Percentiles rank a stretch among this genome's conserved stretches.
Evolutionary conservation across 2,797 vertebrate genomes (phyloP).

Genomic region (Pagetopsis macropterus): DNA sequence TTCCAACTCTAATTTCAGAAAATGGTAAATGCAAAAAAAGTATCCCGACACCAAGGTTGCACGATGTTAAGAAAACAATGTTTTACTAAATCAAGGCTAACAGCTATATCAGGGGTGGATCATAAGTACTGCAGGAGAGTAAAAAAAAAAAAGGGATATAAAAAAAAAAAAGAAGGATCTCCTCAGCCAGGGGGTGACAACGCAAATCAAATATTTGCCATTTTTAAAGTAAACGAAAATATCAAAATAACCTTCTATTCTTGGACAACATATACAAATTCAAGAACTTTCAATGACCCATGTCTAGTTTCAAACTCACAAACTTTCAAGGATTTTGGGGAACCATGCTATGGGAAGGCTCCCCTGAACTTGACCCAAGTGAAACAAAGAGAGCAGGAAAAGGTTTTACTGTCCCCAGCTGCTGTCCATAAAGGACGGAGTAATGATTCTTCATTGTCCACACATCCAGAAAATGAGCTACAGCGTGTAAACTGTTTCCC

Average conservation of each 20-base stretch:
- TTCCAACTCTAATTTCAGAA: too few species aligned
- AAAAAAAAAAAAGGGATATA: constrained; percentile 13
- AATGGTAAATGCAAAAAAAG: too few species aligned
- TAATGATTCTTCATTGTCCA: constrained; percentile 43
- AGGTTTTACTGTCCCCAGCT: constrained; percentile 40
- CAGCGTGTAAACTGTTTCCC: constrained; percentile 34
- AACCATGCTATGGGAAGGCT: constrained; percentile 8
- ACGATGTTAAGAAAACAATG: neutral
- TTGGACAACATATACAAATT: too few species aligned
- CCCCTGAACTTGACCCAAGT: constrained; percentile 46
- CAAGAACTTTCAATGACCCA: too few species aligned
- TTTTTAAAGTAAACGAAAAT: neutral
- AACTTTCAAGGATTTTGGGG: too few species aligned
- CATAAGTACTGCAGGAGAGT: neutral
- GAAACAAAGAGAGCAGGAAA: constrained; percentile 65
- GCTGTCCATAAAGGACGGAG: constrained; percentile 36
- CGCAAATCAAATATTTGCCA: constrained; percentile 34
- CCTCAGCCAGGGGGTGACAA: constrained; percentile 10
- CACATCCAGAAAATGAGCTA: constrained; percentile 39
- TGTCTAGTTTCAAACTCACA: too few species aligned
- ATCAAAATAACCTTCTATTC: too few species aligned
- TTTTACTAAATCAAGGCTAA: neutral
- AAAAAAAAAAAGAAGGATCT: constrained; percentile 5
- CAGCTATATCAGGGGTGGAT: neutral
- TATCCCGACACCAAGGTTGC: too few species aligned